phyloP scores from a whole-genome alignment of 2,797 vertebrate genomes.

The Sylvia borin region DNA sequence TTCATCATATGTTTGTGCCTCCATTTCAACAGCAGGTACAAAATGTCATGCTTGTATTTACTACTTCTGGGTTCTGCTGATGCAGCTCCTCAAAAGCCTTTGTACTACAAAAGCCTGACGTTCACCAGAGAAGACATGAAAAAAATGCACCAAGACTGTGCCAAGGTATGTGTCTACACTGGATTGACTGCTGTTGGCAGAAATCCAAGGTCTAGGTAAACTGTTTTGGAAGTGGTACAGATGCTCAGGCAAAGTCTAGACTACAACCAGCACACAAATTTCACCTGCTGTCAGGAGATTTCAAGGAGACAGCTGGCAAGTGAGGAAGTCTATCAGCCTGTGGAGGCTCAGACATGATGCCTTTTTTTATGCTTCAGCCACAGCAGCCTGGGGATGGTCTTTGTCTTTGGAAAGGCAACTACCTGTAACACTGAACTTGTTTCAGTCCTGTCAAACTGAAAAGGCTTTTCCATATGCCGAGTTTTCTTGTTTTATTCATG shows the following conservation, averaged over 20 bases:
- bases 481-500: neutral
- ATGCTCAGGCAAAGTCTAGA: neutral
- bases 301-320: neutral
- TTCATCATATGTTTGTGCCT: conserved; percentile 1
- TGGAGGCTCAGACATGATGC: neutral
- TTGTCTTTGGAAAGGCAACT: neutral
- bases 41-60: neutral
- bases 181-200: neutral
- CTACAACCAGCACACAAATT: neutral
- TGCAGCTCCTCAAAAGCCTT: neutral
- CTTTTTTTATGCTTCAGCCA: neutral
- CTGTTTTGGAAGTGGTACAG: neutral
- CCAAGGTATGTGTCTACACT: neutral
- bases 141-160: neutral
- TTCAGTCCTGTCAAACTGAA: neutral
- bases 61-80: neutral
- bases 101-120: neutral
- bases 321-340: neutral
- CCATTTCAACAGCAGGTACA: neutral
- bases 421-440: neutral
- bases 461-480: neutral
- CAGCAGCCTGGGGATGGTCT: neutral
- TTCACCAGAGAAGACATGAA: neutral
- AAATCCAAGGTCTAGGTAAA: neutral
- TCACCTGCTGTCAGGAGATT: neutral